Evolutionary conservation across 2,113 vertebrate genomes (phyloP), one percentile per base, ranked within the genome.

Genomic region (Tilapia sparmanii): DNA sequence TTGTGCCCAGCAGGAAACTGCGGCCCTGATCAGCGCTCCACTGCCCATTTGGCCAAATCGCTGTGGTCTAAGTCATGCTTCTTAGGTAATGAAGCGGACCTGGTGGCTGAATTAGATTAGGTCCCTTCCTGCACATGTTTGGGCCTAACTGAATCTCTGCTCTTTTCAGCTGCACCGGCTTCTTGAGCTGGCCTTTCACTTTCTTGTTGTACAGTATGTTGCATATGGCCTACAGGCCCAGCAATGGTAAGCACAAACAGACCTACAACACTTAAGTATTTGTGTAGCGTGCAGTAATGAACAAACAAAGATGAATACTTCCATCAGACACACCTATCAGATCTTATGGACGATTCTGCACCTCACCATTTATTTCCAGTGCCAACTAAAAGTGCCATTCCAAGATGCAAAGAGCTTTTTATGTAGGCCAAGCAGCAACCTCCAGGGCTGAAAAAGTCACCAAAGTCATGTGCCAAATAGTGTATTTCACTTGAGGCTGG

Each of bases 1-100:
- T 91, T 91, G 89, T 92, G 94, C 90, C 87, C 94, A 91, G 93
- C 87, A 86, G 92, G 95, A 95, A 95, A 55, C 88, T 26, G 63
- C 1, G 4, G 89, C 71, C 40, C 91, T 9, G 91, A 93, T 95
- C 86, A 71, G 42, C 91, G 76, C 87, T 88, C 87, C 84, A 76
- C 90, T 81, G 79, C 82, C 88, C 90, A 91, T 91, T 91, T 80
- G 95, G 82, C 88, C 73, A 22, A 57, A 88, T 81, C 13, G 79
- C 68, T 8, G 19, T 40, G n/a, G 82, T 82, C 87, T 26, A 42
- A 85, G 59, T 7, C n/a, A 54, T 59, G 83, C 71, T 76, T 73
- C 50, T 68, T 57, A 91, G 91, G 55, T 71, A 87, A 90, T 87
- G 83, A 89, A 33, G 84, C 61, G 33, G 54, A 84, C 87, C 89